These are phyloP conservation scores for Calliphora vicina DNA, from an alignment of 1,140 invertebrate species.

Conservation along the genomic window DNA sequence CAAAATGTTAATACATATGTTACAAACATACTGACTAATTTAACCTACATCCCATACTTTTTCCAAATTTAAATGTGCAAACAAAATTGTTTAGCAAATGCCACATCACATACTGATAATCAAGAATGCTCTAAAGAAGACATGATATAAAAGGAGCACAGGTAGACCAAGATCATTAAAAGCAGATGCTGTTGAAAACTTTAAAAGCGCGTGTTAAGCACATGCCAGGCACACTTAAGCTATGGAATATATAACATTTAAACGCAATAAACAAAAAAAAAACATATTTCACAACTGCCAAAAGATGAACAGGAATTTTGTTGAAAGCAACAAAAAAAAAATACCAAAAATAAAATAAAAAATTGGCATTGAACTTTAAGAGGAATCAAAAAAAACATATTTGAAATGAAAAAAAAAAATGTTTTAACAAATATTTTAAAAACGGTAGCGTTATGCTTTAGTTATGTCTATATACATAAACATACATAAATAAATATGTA, in stretches of 20 bases:
- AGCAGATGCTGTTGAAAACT: background rate
- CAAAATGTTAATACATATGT: too few species aligned
- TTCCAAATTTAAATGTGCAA: background rate
- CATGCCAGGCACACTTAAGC: conserved; percentile 29
- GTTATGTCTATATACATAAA: background rate
- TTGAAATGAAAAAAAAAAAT: background rate
- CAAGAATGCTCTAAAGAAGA: background rate
- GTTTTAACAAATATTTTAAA: background rate
- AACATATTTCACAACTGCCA: background rate
- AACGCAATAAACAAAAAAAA: background rate
- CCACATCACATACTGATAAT: background rate
- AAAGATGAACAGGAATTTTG: conserved; percentile 22
- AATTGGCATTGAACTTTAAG: conserved; percentile 31
- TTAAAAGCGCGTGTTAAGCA: conserved; percentile 21
- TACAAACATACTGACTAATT: too few species aligned
- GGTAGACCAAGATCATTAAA: conserved; percentile 3
- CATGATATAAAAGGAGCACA: background rate
- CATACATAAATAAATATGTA: background rate
- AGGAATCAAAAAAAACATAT: background rate
- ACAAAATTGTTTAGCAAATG: background rate
- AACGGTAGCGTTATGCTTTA: background rate
- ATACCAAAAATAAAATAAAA: background rate
- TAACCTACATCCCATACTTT: background rate
- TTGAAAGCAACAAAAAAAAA: background rate
- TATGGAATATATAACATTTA: background rate